Base-by-base conservation (phyloP, 2,797 vertebrate genomes). In the Sebastolobus altivelis region DNA sequence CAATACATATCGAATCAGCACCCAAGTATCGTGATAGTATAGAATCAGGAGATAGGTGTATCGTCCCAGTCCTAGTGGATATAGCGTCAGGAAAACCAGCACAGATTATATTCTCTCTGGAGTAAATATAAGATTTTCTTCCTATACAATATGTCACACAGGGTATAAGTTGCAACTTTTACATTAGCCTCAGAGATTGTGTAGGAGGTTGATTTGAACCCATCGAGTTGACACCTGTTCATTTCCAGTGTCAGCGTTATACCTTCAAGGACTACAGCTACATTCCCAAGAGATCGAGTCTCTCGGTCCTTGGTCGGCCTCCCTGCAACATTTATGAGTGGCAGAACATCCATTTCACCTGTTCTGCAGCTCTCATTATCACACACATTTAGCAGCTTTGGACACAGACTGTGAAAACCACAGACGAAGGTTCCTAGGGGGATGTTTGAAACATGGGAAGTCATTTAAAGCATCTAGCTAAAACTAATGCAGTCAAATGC, bases 311-410 rank as follows among this genome's bases (percentile, higher is more conserved):
- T 72, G 75, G 60, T 77, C 74, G 66, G 8, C 14, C 76, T 77
- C 59, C 29, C 54, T 88, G 67, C 66, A 89, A 73, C 79, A 70
- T 88, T 81, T 76, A 70, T 76, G 58, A 83, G 66, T 63, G 62
- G 31, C 80, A 55, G 37, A 20, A 52, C 71, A 74, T 78, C 66
- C 6, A 16, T 77, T 75, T 72, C 79, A 46, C 54, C 75, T 80
- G 68, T 43, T 77, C 74, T 65, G 62, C 56, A 56, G 52, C 81
- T 68, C 81, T 84, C 55, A 67, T 81, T 80, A 78, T 80, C 62
- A 80, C 70, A 67, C 62, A 58, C 54, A 78, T 73, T 79, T 73
- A 68, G 68, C 77, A 54, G 73, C 76, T 77, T 68, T 55, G 46
- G 72, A 80, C 38, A 55, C 33, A 33, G 13, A 46, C 55, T 68